phyloP scores from a whole-genome alignment of 2,113 vertebrate genomes.

The Boulengerochromis microlepis region DNA sequence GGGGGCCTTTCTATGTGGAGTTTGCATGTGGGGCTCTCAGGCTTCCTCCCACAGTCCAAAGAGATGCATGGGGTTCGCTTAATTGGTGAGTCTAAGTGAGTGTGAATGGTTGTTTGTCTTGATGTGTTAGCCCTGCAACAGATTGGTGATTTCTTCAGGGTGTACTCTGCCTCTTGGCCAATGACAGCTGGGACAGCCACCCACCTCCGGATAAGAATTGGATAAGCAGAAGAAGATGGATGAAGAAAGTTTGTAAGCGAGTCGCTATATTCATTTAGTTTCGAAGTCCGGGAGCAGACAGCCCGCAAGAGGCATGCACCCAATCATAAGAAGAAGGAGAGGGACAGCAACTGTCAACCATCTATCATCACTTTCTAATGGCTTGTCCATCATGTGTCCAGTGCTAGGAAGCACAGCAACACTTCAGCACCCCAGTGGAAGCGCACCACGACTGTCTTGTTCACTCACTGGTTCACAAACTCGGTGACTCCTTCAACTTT shows the following conservation, averaged over 20 bases:
- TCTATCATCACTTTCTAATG: background rate
- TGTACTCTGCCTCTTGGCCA: background rate
- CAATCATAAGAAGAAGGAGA: background rate
- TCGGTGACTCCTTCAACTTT: background rate
- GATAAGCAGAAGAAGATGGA: background rate
- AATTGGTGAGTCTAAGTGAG: background rate
- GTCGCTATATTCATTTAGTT: background rate
- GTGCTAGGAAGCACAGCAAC: background rate
- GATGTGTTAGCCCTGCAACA: background rate
- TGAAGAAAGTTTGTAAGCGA: background rate
- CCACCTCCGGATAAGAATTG: background rate
- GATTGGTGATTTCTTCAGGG: background rate
- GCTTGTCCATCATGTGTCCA: background rate
- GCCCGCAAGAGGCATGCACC: background rate
- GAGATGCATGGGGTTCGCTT: background rate
- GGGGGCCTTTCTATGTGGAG: background rate
- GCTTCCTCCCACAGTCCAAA: background rate
- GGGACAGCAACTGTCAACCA: background rate
- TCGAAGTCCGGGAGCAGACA: background rate
- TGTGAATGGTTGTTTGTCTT: background rate
- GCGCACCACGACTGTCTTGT: background rate
- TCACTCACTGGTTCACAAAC: background rate
- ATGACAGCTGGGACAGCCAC: background rate
- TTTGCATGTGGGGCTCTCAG: background rate
- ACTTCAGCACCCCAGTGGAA: background rate